phyloP scores from a whole-genome alignment of 2,888 invertebrate genomes.

The Junonia oenone region DNA sequence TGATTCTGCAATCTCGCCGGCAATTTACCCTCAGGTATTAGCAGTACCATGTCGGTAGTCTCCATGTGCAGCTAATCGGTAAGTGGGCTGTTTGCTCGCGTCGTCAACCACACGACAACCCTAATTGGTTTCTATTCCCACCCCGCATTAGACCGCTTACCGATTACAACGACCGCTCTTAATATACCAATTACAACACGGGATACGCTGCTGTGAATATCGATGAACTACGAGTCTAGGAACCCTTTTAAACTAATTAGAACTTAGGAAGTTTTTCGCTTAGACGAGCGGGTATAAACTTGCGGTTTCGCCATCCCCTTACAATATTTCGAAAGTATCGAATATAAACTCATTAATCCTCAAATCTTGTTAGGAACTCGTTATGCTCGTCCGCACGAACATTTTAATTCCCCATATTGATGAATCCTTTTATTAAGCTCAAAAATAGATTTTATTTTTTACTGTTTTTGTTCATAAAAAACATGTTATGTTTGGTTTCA shows the following conservation, averaged over 20 bases:
- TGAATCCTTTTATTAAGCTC: neutral
- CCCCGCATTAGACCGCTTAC: constrained; percentile 11
- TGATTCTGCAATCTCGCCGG: constrained; percentile 1
- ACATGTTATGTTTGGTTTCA: too few species aligned
- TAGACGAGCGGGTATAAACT: neutral
- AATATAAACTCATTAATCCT: constrained; percentile 5
- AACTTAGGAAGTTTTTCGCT: neutral
- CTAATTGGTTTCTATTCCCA: constrained; percentile 41
- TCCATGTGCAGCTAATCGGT: constrained; percentile 42
- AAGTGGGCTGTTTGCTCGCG: constrained; percentile 42
- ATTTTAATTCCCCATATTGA: neutral
- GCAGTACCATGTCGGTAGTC: constrained; percentile 1
- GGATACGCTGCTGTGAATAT: constrained; percentile 2
- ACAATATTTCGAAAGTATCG: constrained; percentile 6
- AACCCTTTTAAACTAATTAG: neutral
- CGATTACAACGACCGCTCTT: constrained; percentile 9
- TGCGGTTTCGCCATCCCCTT: neutral
- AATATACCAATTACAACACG: constrained; percentile 20
- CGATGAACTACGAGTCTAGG: neutral
- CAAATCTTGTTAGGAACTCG: constrained; percentile 9
- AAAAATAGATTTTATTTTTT: neutral
- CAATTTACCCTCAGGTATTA: neutral
- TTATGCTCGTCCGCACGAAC: neutral
- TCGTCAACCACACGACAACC: constrained; percentile 38
- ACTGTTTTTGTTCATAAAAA: too few species aligned